Conservation (phyloP, 2,113 vertebrate genomes). For the Furnarius figulus region DNA sequence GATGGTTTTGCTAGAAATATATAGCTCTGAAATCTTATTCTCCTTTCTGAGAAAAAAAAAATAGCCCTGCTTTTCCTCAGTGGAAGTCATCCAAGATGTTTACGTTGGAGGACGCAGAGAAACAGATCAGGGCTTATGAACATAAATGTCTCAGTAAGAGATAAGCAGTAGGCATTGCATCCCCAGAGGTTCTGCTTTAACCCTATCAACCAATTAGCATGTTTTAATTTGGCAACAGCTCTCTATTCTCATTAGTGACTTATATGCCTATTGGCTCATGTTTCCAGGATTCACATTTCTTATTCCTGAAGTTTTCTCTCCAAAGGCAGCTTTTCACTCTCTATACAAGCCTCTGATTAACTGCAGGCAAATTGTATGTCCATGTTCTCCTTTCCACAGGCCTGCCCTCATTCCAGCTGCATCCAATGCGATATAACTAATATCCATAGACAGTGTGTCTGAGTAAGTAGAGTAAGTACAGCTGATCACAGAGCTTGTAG, state of each 20-base stretch:
- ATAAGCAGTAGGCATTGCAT: not conserved
- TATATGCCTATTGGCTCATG: not conserved
- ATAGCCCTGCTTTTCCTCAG: not conserved
- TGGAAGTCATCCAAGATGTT: not conserved
- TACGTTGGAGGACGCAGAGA: not conserved
- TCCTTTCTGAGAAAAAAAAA: not conserved
- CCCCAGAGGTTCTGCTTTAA: not conserved
- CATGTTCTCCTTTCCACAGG: not conserved
- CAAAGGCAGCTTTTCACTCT: not conserved
- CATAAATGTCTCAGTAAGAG: not conserved
- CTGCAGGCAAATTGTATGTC: not conserved
- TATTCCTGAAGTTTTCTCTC: not conserved
- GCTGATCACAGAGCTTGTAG: not conserved
- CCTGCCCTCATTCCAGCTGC: not conserved
- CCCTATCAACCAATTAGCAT: not conserved
- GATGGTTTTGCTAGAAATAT: not conserved
- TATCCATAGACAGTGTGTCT: not conserved
- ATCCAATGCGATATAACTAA: not conserved
- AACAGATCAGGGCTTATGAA: not conserved
- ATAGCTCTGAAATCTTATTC: not conserved
- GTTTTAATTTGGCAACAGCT: not conserved
- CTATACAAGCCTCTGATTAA: not conserved
- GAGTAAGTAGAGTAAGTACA: not conserved
- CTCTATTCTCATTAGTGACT: not conserved
- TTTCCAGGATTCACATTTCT: not conserved